Conservation (phyloP, 2,888 invertebrate species). For the Ditula angustiorana region DNA sequence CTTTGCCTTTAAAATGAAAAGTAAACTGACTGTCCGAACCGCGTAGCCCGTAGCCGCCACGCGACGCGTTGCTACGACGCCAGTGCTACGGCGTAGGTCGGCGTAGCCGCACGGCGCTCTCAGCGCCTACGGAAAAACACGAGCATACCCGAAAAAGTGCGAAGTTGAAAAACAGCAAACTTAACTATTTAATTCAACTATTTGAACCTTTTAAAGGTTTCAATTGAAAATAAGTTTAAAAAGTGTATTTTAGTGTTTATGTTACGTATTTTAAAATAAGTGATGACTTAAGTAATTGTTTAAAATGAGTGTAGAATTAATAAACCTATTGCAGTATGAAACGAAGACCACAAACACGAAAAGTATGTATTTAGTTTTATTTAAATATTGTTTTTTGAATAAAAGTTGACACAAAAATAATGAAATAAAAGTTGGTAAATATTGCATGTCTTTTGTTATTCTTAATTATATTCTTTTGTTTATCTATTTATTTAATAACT, state of each 20-base stretch:
- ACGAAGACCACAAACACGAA: constrained; percentile 55
- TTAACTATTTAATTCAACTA: too few species aligned
- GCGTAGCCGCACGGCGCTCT: constrained; percentile 71
- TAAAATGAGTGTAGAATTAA: constrained; percentile 75
- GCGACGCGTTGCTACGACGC: constrained; percentile 42
- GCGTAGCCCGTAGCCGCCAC: constrained; percentile 12
- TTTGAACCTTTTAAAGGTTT: too few species aligned
- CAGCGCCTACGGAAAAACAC: constrained; percentile 55
- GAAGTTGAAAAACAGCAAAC: neutral
- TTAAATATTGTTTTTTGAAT: neutral
- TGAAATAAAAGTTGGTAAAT: too few species aligned
- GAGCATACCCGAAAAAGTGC: constrained; percentile 28
- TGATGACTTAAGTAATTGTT: constrained; percentile 43
- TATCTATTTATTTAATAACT: too few species aligned
- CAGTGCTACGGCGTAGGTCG: constrained; percentile 79
- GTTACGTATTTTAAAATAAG: constrained; percentile 8
- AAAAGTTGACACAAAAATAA: too few species aligned
- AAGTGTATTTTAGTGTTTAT: neutral
- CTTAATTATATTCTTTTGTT: too few species aligned
- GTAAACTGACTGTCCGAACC: neutral
- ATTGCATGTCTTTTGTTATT: too few species aligned
- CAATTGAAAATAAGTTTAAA: too few species aligned
- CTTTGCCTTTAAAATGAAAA: constrained; percentile 22
- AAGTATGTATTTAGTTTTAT: constrained; percentile 57
- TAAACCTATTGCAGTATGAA: constrained; percentile 66